Evolutionary conservation across 2,888 invertebrate species (phyloP).

Genomic region (Drosophila borealis): DNA sequence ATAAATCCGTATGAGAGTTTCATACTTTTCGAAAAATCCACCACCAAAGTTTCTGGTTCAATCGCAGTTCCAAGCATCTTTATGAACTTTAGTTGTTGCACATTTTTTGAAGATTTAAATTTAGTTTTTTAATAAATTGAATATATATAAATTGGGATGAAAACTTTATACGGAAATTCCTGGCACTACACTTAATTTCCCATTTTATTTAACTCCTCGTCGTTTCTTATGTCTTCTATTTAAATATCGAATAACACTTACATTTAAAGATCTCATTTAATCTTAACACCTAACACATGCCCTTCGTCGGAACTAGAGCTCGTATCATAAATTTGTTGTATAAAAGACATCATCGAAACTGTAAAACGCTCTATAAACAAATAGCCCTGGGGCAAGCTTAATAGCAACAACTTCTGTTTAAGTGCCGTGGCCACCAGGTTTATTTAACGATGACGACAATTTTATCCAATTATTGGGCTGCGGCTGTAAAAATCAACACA

Average conservation of each 20-base stretch:
- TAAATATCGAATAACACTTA: slow-evolving; percentile 3
- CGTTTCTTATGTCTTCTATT: slow-evolving; percentile 6
- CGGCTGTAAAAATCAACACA: slow-evolving; percentile 54
- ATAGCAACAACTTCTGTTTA: slow-evolving; percentile 60
- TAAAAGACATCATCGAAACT: slow-evolving; percentile 37
- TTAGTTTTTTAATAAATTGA: too few relatives aligned
- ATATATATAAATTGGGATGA: too few relatives aligned
- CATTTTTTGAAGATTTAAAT: too few relatives aligned
- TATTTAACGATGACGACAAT: slow-evolving; percentile 56
- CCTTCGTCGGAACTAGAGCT: slow-evolving; percentile 1
- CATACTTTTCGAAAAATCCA: too few relatives aligned
- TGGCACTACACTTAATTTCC: not conserved
- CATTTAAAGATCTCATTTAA: slow-evolving; percentile 5
- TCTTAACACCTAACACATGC: slow-evolving; percentile 30
- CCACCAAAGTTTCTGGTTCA: too few relatives aligned
- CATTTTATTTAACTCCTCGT: not conserved
- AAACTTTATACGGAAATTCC: too few relatives aligned
- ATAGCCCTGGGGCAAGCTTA: slow-evolving; percentile 31
- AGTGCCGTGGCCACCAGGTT: slow-evolving; percentile 35
- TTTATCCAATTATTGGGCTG: slow-evolving; percentile 58
- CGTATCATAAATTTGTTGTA: slow-evolving; percentile 39
- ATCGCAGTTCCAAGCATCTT: too few relatives aligned
- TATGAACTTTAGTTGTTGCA: too few relatives aligned
- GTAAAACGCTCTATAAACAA: slow-evolving; percentile 54
- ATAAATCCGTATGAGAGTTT: too few relatives aligned